phyloP scores from a whole-genome alignment of 2,113 vertebrate species.

The Cyprinodon tularosa region DNA sequence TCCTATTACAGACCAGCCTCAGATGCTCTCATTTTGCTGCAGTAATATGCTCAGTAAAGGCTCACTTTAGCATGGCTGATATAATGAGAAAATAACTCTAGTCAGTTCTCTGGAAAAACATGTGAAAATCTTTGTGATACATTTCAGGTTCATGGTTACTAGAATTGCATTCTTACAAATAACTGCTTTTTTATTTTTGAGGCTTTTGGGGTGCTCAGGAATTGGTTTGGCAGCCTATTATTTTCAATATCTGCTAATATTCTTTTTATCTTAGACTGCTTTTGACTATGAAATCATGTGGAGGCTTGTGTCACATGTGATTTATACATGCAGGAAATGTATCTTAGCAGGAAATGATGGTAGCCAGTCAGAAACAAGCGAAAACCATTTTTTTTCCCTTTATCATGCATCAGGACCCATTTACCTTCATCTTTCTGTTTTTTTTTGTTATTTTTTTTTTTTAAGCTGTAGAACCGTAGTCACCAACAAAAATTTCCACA shows the following conservation, averaged over 20 bases:
- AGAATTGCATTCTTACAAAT: neutral
- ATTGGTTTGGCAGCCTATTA: neutral
- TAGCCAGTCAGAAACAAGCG: neutral
- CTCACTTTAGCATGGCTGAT: conserved; percentile 37
- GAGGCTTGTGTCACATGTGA: conserved; percentile 10
- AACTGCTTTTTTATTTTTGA: conserved; percentile 3
- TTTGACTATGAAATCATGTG: neutral
- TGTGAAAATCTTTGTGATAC: neutral
- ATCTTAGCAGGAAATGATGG: conserved; percentile 12
- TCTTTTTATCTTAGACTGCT: neutral
- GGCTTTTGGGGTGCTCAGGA: neutral
- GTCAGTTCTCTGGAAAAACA: conserved; percentile 38
- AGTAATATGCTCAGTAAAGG: neutral
- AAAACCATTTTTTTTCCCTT: neutral
- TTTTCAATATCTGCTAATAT: conserved; percentile 15
- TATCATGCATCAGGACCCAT: neutral
- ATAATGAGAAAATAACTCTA: conserved; percentile 50
- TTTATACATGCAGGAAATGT: conserved; percentile 1
- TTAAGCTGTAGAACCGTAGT: no score
- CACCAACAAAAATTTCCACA: no score
- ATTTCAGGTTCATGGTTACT: neutral
- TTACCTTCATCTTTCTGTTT: neutral
- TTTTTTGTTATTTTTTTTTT: no score
- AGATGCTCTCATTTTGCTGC: neutral
- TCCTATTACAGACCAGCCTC: neutral